phyloP scores from a whole-genome alignment of 1,140 invertebrate species.

The Drosophila yakuba region DNA sequence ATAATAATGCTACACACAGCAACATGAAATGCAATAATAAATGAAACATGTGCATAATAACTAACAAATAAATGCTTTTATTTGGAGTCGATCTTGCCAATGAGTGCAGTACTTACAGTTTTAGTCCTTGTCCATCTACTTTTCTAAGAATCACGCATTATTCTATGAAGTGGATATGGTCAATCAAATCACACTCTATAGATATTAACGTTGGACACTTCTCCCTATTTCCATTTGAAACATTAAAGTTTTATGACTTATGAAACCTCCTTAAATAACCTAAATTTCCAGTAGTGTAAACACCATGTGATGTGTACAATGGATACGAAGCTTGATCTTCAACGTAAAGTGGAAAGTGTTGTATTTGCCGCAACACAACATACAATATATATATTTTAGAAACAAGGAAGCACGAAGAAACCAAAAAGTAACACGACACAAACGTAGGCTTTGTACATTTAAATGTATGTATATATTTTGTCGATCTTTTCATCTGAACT shows the following conservation, averaged over 20 bases:
- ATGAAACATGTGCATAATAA: conserved; percentile 81
- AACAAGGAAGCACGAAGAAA: conserved; percentile 15
- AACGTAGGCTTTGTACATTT: conserved; percentile 73
- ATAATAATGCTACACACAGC: conserved; percentile 73
- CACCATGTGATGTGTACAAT: not conserved
- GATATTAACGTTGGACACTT: no score
- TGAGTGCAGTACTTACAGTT: not conserved
- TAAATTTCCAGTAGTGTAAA: not conserved
- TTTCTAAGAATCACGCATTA: no score
- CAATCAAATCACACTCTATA: no score
- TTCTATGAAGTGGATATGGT: no score
- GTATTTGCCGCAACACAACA: not conserved
- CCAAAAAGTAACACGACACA: conserved; percentile 54
- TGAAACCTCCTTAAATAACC: no score
- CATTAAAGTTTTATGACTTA: no score
- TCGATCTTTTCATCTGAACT: conserved; percentile 34
- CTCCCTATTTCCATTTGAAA: no score
- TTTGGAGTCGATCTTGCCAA: not conserved
- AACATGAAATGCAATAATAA: conserved; percentile 79
- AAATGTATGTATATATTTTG: conserved; percentile 74
- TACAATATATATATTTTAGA: not conserved
- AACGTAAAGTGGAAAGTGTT: no score
- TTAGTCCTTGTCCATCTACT: no score
- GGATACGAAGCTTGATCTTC: not conserved
- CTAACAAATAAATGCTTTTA: conserved; percentile 51